Conservation (phyloP, 2,888 invertebrate genomes). For the Caenorhabditis angaria region DNA sequence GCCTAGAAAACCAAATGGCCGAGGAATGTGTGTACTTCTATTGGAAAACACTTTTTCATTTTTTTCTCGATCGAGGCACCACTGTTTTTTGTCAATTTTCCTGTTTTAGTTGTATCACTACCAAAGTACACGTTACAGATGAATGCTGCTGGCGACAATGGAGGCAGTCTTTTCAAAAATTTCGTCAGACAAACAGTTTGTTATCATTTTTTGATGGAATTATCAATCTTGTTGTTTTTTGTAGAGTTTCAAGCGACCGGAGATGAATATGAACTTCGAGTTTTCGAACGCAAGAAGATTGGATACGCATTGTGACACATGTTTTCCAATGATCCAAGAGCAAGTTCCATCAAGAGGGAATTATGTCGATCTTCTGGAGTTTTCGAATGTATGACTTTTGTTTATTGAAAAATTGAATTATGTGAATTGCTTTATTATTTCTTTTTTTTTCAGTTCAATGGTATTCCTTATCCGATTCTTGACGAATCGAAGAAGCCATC, state of each 20-base stretch:
- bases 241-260: neutral
- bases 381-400: slow-evolving; percentile 42
- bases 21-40: slow-evolving; percentile 1
- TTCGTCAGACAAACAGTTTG: neutral
- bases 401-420: no score
- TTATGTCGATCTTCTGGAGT: slow-evolving; percentile 55
- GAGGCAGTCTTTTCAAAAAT: slow-evolving; percentile 6
- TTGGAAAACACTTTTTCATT: neutral
- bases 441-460: slow-evolving; percentile 44
- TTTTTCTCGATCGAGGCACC: neutral
- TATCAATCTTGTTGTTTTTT: neutral
- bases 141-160: slow-evolving; percentile 8
- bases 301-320: slow-evolving; percentile 36
- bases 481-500: slow-evolving; percentile 22
- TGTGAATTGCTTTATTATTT: no score
- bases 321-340: slow-evolving; percentile 34
- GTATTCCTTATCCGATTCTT: slow-evolving; percentile 41
- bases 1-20: slow-evolving; percentile 1
- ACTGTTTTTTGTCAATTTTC: neutral
- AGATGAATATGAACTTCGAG: slow-evolving; percentile 6
- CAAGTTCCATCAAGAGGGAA: slow-evolving; percentile 12
- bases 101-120: neutral
- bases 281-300: slow-evolving; percentile 9
- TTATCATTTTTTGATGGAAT: slow-evolving; percentile 3
- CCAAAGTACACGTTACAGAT: slow-evolving; percentile 4